phyloP scores from a whole-genome alignment of 1,140 invertebrate genomes.

The Zaprionus inermis region DNA sequence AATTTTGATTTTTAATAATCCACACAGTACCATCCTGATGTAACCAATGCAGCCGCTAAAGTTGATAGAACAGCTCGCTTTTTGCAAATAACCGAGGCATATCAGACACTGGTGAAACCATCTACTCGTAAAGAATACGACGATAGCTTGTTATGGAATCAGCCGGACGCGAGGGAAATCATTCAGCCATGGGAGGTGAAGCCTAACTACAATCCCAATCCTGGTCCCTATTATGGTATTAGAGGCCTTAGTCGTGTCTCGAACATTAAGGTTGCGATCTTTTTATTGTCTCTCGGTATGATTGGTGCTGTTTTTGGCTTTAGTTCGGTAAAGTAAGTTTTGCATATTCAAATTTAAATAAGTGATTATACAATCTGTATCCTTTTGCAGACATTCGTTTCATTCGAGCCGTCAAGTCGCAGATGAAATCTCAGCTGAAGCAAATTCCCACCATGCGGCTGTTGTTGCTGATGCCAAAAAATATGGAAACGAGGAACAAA shows the following conservation, averaged over 20 bases:
- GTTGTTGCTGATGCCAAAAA: conserved; percentile 84
- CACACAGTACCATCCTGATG: conserved; percentile 86
- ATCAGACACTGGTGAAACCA: conserved; percentile 86
- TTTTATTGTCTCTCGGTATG: conserved; percentile 85
- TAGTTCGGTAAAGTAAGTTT: conserved; percentile 85
- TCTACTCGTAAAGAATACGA: conserved; percentile 86
- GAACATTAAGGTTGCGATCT: conserved; percentile 85
- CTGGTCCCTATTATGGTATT: conserved; percentile 86
- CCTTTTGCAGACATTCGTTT: conserved; percentile 84
- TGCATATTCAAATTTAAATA: neutral
- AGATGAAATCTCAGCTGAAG: conserved; percentile 84
- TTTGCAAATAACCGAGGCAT: conserved; percentile 88
- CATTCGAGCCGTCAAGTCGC: conserved; percentile 82
- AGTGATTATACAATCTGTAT: neutral
- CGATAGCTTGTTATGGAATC: conserved; percentile 61
- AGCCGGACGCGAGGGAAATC: conserved; percentile 16
- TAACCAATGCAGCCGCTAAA: conserved; percentile 85
- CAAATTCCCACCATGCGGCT: conserved; percentile 84
- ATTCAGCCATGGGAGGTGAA: conserved; percentile 73
- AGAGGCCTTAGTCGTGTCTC: conserved; percentile 86
- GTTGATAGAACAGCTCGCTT: conserved; percentile 85
- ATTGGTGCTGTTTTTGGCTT: conserved; percentile 86
- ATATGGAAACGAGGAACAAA: conserved; percentile 85
- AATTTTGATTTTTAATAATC: neutral
- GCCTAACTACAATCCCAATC: conserved; percentile 69